phyloP scores from a whole-genome alignment of 2,797 vertebrate genomes.

The Luscinia luscinia region DNA sequence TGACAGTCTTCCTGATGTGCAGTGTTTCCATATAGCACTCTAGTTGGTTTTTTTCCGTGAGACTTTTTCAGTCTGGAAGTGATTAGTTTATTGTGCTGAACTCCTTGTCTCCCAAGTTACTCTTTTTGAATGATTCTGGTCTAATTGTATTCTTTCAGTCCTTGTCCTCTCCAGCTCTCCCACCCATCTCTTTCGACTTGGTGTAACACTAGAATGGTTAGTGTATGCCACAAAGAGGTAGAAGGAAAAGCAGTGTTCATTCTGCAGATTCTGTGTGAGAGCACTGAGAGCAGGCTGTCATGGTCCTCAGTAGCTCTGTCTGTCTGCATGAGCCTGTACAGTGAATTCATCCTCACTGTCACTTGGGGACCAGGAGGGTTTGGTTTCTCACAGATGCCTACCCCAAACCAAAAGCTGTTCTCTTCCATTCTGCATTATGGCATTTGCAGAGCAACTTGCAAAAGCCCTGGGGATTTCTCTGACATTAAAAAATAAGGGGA shows the following conservation, averaged over 20 bases:
- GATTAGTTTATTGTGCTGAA: neutral
- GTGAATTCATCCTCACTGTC: neutral
- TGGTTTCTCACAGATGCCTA: neutral
- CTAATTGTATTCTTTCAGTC: neutral
- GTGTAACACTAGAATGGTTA: neutral
- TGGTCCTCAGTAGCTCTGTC: neutral
- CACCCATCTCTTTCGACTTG: neutral
- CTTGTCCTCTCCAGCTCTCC: neutral
- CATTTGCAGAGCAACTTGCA: neutral
- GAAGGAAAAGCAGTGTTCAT: neutral
- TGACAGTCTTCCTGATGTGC: neutral
- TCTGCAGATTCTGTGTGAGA: rapidly evolving
- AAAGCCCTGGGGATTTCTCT: slow-evolving; percentile 30
- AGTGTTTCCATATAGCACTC: neutral
- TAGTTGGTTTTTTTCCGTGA: neutral
- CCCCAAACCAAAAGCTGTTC: neutral
- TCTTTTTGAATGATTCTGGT: neutral
- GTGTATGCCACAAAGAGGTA: neutral
- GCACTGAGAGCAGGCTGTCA: neutral
- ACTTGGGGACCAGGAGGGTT: neutral
- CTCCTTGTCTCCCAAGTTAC: neutral
- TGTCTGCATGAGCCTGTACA: neutral
- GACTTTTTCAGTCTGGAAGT: neutral
- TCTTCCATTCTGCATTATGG: neutral
- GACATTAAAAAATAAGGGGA: slow-evolving; percentile 51